phyloP scores from a whole-genome alignment of 2,797 vertebrate genomes.

The Enteromius unitaeniatus region DNA sequence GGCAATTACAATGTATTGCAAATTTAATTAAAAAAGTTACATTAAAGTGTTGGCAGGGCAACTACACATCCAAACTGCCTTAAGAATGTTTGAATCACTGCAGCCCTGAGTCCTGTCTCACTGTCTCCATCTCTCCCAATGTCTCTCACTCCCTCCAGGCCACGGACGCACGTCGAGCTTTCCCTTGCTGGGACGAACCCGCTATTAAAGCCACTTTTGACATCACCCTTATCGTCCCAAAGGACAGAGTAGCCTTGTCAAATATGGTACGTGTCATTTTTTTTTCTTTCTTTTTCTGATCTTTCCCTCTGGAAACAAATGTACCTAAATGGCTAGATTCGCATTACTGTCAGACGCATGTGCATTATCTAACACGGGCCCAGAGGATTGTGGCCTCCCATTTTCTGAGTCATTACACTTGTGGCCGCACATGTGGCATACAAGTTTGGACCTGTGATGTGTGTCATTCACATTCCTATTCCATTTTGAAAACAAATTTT shows the following conservation, averaged over 20 bases:
- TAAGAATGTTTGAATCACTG: neutral
- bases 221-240: constrained; percentile 94
- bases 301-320: constrained; percentile 45
- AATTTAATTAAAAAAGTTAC: no score
- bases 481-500: neutral
- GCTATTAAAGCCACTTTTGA: constrained; percentile 99
- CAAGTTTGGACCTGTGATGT: neutral
- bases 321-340: constrained; percentile 55
- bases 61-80: neutral
- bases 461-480: neutral
- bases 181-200: constrained; percentile 99
- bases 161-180: constrained; percentile 96
- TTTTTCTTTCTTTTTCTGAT: neutral
- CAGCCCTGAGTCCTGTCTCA: constrained; percentile 6
- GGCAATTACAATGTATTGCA: neutral
- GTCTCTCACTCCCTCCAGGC: constrained; percentile 76
- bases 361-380: constrained; percentile 65
- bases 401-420: constrained; percentile 2
- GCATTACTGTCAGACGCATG: constrained; percentile 43
- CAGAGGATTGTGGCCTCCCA: constrained; percentile 39
- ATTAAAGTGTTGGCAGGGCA: neutral
- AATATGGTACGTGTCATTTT: constrained; percentile 90
- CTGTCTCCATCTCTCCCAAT: constrained; percentile 1
- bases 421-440: neutral
- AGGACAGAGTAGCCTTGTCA: constrained; percentile 97